Conservation (phyloP, 2,113 vertebrate genomes). For the Cyanistes caeruleus region DNA sequence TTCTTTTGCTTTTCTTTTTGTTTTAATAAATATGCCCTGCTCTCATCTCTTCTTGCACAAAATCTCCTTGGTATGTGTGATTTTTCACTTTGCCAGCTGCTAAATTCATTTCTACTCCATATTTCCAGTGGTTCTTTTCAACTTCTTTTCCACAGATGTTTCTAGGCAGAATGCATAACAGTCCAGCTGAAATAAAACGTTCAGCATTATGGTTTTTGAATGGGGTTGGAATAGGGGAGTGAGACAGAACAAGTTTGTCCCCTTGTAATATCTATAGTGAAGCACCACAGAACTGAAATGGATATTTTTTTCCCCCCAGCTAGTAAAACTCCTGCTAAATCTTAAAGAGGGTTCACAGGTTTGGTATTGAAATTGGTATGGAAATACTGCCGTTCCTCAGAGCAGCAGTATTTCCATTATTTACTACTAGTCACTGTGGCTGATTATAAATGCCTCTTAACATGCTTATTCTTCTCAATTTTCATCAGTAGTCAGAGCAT, state of each 20-base stretch:
- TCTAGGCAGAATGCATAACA: background rate
- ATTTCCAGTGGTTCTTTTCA: background rate
- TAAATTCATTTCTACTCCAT: background rate
- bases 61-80: background rate
- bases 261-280: background rate
- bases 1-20: background rate
- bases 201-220: background rate
- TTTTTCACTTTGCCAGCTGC: background rate
- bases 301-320: background rate
- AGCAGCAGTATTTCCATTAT: conserved; percentile 18
- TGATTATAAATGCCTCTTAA: conserved; percentile 36
- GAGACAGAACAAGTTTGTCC: background rate
- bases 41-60: background rate
- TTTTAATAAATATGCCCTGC: background rate
- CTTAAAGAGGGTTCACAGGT: background rate
- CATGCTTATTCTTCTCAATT: conserved; percentile 31
- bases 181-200: background rate
- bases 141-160: background rate
- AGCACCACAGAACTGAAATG: background rate
- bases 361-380: background rate
- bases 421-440: background rate
- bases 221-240: background rate
- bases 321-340: background rate
- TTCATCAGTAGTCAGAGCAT: conserved; percentile 22
- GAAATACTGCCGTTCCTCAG: conserved; percentile 16